phyloP scores from a whole-genome alignment of 2,113 vertebrate genomes.

The Solea senegalensis region DNA sequence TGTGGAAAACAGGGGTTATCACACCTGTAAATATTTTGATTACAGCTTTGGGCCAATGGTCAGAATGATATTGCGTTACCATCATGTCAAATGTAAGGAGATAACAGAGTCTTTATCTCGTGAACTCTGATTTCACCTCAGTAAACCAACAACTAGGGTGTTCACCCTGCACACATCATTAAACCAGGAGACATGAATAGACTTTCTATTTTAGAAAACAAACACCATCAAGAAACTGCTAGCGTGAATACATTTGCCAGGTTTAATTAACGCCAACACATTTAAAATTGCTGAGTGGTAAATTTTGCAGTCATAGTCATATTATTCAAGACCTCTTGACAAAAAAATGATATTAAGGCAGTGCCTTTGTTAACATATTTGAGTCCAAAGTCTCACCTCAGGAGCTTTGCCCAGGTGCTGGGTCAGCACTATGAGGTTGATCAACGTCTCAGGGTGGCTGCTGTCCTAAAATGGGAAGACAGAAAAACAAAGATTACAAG shows the following conservation, averaged over 20 bases:
- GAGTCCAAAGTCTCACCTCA: slow-evolving; percentile 85
- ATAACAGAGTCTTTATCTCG: slow-evolving; percentile 60
- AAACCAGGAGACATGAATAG: slow-evolving; percentile 31
- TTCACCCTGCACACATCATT: slow-evolving; percentile 6
- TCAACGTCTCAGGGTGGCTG: slow-evolving; percentile 92
- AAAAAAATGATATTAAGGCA: slow-evolving; percentile 8
- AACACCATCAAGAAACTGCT: slow-evolving; percentile 24
- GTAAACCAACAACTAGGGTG: background rate
- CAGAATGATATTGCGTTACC: slow-evolving; percentile 34
- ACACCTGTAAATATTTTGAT: slow-evolving; percentile 6
- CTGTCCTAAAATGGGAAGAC: slow-evolving; percentile 85
- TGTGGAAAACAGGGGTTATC: slow-evolving; percentile 46
- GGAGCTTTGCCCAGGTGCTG: slow-evolving; percentile 95
- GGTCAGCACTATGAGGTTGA: slow-evolving; percentile 92
- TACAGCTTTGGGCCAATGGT: slow-evolving; percentile 16
- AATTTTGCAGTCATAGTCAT: background rate
- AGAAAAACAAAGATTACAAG: slow-evolving; percentile 5
- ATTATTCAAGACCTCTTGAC: background rate
- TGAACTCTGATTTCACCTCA: slow-evolving; percentile 58
- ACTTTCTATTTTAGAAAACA: slow-evolving; percentile 7
- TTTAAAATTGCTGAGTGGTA: slow-evolving; percentile 1
- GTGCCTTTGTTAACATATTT: background rate
- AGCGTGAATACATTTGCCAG: background rate
- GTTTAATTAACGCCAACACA: slow-evolving; percentile 19
- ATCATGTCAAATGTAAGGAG: slow-evolving; percentile 29